Percentiles rank a stretch among this genome's conserved stretches.
Evolutionary conservation across 2,113 vertebrate species (phyloP).

Genomic region (Bolborhynchus lineola): DNA sequence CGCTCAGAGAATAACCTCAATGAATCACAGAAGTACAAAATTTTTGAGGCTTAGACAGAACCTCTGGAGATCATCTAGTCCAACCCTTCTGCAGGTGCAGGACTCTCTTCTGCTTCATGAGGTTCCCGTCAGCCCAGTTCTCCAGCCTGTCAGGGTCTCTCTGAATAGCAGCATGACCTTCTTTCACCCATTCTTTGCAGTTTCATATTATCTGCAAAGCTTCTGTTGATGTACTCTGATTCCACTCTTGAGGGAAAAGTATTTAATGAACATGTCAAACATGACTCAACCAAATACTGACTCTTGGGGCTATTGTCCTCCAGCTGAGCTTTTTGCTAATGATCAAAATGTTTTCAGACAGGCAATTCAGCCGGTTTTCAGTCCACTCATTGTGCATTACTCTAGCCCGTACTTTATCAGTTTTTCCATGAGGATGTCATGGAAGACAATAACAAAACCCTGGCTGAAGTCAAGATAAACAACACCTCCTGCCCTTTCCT

Average conservation of each 20-base stretch:
- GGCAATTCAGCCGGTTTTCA: background rate
- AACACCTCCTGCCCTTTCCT: background rate
- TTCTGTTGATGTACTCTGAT: background rate
- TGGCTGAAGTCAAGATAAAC: background rate
- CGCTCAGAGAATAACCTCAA: background rate
- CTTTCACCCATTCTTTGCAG: background rate
- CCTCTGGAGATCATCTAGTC: background rate
- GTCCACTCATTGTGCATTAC: background rate
- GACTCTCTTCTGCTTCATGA: background rate
- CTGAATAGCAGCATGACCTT: background rate
- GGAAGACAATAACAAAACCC: background rate
- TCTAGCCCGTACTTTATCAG: background rate
- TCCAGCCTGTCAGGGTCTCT: background rate
- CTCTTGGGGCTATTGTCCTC: background rate
- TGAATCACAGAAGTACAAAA: background rate
- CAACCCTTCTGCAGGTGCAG: background rate
- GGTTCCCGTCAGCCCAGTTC: background rate
- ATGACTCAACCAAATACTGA: background rate
- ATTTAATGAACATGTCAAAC: background rate
- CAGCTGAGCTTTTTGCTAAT: background rate
- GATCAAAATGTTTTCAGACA: background rate
- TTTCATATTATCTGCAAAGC: background rate
- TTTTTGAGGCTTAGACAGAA: background rate
- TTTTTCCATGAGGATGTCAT: background rate
- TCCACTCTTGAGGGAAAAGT: fast-evolving